Percentiles rank a stretch among this genome's conserved stretches.
Evolutionary conservation across 2,797 vertebrate genomes (phyloP).

Genomic region (Esox lucius): DNA sequence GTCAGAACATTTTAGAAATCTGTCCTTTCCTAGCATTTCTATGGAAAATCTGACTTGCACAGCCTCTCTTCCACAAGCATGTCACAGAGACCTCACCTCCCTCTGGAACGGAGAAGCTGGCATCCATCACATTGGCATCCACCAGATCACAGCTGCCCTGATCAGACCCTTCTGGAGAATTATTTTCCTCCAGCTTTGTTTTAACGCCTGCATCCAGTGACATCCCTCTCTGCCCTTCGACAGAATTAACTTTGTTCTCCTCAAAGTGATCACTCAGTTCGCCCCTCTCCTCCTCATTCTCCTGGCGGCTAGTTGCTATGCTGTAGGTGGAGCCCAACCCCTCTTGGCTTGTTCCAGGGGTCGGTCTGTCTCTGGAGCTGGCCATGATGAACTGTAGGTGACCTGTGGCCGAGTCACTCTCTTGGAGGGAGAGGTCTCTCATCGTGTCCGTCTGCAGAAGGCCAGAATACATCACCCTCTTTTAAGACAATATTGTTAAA

Average conservation of each 20-base stretch:
- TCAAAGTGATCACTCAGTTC: neutral
- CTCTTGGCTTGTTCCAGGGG: slow-evolving; percentile 13
- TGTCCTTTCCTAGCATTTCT: neutral
- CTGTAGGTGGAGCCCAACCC: neutral
- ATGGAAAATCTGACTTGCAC: neutral
- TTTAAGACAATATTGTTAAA: neutral
- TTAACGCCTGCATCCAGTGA: neutral
- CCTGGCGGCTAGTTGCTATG: neutral
- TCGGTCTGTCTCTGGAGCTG: slow-evolving; percentile 23
- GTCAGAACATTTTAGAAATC: too few relatives aligned
- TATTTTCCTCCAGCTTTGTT: neutral
- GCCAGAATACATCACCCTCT: neutral
- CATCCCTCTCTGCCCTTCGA: neutral
- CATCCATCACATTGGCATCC: neutral
- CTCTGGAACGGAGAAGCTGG: neutral
- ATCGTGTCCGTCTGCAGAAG: slow-evolving; percentile 21
- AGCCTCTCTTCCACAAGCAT: neutral
- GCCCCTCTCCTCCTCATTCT: neutral
- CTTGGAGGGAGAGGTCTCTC: neutral
- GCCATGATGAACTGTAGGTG: slow-evolving; percentile 28
- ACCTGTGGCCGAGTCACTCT: slow-evolving; percentile 25
- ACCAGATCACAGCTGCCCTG: neutral
- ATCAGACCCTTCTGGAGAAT: neutral
- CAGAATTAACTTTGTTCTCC: neutral
- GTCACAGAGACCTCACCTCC: slow-evolving; percentile 23